Evolutionary conservation across 92 coral and sea anemone species (phyloP).

Genomic region (Porites cylindrica): DNA sequence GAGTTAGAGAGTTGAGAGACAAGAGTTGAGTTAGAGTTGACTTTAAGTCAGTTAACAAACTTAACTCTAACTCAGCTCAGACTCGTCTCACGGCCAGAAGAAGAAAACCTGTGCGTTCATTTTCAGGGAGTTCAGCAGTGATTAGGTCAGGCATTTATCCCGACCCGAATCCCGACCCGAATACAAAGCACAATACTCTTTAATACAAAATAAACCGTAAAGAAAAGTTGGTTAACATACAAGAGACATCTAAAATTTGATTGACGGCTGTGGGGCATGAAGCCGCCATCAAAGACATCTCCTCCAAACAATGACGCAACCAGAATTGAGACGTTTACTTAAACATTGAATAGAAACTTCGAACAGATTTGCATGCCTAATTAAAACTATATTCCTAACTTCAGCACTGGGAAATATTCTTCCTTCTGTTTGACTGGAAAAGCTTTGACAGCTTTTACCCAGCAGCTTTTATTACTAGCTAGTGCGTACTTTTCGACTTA

Average conservation of each 20-base stretch:
- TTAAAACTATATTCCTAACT: background rate
- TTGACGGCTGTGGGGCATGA: slow-evolving; percentile 33
- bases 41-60: too few species aligned
- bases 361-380: slow-evolving; percentile 31
- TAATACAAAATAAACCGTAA: background rate
- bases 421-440: background rate
- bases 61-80: too few species aligned
- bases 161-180: background rate
- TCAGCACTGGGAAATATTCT: slow-evolving; percentile 1
- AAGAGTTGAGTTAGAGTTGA: too few species aligned
- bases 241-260: background rate
- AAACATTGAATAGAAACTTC: slow-evolving; percentile 2
- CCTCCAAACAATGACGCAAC: slow-evolving; percentile 42
- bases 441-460: too few species aligned
- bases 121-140: background rate
- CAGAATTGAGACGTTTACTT: slow-evolving; percentile 28
- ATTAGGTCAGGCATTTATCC: background rate
- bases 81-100: too few species aligned
- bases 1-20: too few species aligned
- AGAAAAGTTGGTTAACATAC: background rate
- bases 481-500: too few species aligned
- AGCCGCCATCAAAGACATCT: slow-evolving; percentile 1
- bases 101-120: too few species aligned
- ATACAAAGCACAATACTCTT: background rate
- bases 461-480: too few species aligned